Base-by-base conservation (phyloP, 2,113 vertebrate species). In the Mohoua ochrocephala region DNA sequence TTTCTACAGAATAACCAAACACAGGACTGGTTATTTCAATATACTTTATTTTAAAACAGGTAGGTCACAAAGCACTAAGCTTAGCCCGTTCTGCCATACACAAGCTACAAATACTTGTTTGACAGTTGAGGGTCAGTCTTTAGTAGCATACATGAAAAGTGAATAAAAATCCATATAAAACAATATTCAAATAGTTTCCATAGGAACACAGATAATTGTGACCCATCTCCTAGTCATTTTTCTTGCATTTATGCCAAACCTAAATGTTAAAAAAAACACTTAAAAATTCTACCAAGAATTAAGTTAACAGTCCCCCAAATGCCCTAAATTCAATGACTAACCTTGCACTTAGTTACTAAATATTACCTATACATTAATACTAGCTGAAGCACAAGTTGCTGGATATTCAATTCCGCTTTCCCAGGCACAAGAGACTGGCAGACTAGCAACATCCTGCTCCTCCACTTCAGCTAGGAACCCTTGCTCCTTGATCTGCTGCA, bases 131-230 rank as follows among this genome's bases (percentile, higher is more conserved):
- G 96, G 93, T 96, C 94, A 95, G 70, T 93, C 97, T 96, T 97
- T 96, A 97, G 95, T 97, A 97, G 93, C 96, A 76, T 96, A 98
- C 96, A 87, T 97, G 97, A 98, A 98, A 97, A 98, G 95, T 96
- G 97, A 98, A 98, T 98, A 98, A 98, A 98, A 98, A 98, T 98
- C 97, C 98, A 98, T 98, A 98, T 97, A 98, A 98, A 98, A 98
- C 98, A 98, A 98, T 98, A 98, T 98, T 98, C 98, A 98, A 98
- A 98, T 97, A 97, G 98, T 99, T 99, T 99, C 99, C 99, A 99
- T 99, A 99, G 99, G 99, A 99, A 99, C 99, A 99, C 98, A 98
- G 97, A 98, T 98, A 97, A 98, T 97, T 98, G 99, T 99, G 98
- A 99, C 99, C 98, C 98, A 96, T 98, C 98, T 98, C 97, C 98